A percentile compares a stretch with the other conserved stretches of the same genome.
Conservation (phyloP, 1,140 invertebrate species). For the Scylla paramamosain region DNA sequence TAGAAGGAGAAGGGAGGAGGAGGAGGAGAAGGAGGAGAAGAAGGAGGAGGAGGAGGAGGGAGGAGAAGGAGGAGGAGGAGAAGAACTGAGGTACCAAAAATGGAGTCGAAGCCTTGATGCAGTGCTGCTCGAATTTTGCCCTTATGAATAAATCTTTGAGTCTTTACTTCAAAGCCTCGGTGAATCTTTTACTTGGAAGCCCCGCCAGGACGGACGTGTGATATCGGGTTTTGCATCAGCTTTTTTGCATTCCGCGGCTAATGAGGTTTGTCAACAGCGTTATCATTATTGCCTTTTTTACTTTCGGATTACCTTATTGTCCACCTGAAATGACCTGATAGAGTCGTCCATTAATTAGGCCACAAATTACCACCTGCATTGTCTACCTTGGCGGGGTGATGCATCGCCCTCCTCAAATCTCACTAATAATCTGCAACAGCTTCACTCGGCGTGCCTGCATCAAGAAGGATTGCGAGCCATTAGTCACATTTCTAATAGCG, state of each 20-base stretch:
- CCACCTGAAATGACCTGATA: background rate
- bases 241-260: background rate
- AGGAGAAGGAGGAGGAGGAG: background rate
- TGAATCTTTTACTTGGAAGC: too few relatives aligned
- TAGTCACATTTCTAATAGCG: conserved; percentile 13
- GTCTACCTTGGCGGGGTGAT: background rate
- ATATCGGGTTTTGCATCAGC: background rate
- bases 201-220: background rate
- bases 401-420: background rate
- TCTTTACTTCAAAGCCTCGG: background rate
- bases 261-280: background rate
- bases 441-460: background rate
- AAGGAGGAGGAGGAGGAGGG: background rate
- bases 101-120: background rate
- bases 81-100: background rate
- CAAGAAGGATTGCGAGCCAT: background rate
- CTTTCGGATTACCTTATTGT: background rate
- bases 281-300: background rate
- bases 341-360: conserved; percentile 6
- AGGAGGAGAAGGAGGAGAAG: too few relatives aligned
- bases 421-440: conserved; percentile 2
- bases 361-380: background rate
- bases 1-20: too few relatives aligned
- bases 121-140: background rate
- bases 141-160: background rate